Evolutionary conservation across 2,888 invertebrate species (phyloP), one percentile per base, ranked within the genome.

Genomic region (Cybosia mesomella): DNA sequence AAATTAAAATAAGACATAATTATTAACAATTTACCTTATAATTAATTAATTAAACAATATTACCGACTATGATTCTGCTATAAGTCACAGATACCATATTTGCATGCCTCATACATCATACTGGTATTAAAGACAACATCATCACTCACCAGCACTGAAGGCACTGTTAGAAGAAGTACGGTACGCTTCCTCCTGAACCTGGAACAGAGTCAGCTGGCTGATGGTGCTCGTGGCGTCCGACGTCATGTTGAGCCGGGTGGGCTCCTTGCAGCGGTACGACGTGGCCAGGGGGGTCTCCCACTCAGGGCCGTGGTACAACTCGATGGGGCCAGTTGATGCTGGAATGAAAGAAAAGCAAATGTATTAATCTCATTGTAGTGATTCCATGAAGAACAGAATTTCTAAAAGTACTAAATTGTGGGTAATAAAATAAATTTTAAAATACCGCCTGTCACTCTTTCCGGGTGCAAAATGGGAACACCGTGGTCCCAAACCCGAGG

Each of bases 161-260:
- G 89, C 86, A 0, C 83, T 88, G n/a, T 92, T 92, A 34, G 95
- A 91, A 0, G 90, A 86, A 18, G 89, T 89, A 74, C 95, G 95
- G 95, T 97, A 98, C 5, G 98, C 98, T 91, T 98, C 96, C 82
- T 97, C 95, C 86, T 97, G 97, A 58, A 98, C 92, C 71, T 96
- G 91, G 28, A 96, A 95, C 15, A 98, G 84, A 24, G 94, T 95
- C 34, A 97, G 85, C 8, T 86, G 88, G 11, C 96, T 96, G 13
- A 82, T 89, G 11, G 81, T 84, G 81, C 71, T 85, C 64, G 74
- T 80, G 11, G 77, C 58, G 49, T 80, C 83, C 1, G 89, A 84
- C 10, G 95, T 95, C 83, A 97, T 89, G 85, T 96, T 95, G 49
- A 97, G 87, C 18, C 84, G 88, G 75, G 97, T 96, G 64, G 95